These are phyloP conservation scores for Xestia sexstrigata DNA, from an alignment of 2,888 invertebrate genomes.

Conservation along the genomic window DNA sequence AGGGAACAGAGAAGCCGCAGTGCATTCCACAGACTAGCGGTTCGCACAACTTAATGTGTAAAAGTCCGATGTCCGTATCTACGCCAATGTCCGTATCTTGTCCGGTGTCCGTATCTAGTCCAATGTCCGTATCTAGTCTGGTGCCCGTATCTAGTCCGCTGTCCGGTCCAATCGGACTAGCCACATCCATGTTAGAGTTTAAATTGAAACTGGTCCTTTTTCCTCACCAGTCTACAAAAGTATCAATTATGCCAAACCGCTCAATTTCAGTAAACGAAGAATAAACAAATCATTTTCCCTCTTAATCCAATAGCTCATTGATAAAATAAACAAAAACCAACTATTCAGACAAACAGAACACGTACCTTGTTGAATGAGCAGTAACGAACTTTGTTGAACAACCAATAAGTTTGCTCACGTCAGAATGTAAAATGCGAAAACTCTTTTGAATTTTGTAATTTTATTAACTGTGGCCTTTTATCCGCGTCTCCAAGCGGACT, in stretches of 20 bases:
- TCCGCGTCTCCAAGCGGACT: background rate
- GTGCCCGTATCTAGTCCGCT: background rate
- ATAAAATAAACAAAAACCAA: slow-evolving; percentile 36
- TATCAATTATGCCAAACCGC: background rate
- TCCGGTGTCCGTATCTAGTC: background rate
- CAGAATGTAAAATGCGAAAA: slow-evolving; percentile 47
- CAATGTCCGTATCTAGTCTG: background rate
- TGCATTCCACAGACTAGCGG: background rate
- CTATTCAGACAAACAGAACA: slow-evolving; percentile 35
- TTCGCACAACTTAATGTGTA: no score
- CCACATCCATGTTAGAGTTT: background rate
- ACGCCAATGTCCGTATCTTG: background rate
- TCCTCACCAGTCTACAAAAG: background rate
- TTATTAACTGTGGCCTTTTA: slow-evolving; percentile 42
- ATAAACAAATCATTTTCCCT: slow-evolving; percentile 8
- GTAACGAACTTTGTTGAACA: slow-evolving; percentile 49
- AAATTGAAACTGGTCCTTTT: background rate
- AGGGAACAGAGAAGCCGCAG: background rate
- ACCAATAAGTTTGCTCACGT: slow-evolving; percentile 43
- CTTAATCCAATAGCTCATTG: slow-evolving; percentile 34
- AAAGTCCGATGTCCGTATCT: background rate
- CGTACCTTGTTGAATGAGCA: slow-evolving; percentile 43
- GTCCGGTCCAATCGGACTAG: background rate
- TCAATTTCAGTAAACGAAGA: slow-evolving; percentile 21
- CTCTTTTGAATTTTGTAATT: slow-evolving; percentile 45